These are phyloP conservation scores for Silvanus unidentatus DNA, from an alignment of 2,888 invertebrate species.

Conservation along the genomic window DNA sequence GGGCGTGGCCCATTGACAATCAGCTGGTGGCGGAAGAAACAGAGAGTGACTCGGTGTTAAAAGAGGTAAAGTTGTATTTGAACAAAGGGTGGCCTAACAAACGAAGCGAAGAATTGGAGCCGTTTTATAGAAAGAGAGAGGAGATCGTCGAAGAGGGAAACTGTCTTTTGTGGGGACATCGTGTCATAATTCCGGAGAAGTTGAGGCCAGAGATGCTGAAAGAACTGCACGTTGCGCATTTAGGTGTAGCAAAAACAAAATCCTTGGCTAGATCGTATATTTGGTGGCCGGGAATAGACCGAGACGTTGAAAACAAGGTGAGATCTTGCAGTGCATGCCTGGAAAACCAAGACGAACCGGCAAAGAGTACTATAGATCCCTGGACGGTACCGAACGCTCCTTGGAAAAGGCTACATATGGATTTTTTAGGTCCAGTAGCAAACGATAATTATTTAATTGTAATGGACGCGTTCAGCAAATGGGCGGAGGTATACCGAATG, in stretches of 20 bases:
- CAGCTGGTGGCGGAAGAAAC: too few relatives aligned
- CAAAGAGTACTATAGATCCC: neutral
- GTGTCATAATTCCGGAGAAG: neutral
- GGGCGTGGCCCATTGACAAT: slow-evolving; percentile 13
- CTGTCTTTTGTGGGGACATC: neutral
- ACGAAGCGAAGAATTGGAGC: neutral
- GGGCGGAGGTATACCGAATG: slow-evolving; percentile 3
- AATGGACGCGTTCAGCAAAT: slow-evolving; percentile 5
- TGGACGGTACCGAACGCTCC: neutral
- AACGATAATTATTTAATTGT: slow-evolving; percentile 2
- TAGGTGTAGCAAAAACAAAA: slow-evolving; percentile 1
- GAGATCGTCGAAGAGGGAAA: neutral
- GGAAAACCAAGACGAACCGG: too few relatives aligned
- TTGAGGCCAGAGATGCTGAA: neutral
- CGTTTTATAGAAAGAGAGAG: neutral
- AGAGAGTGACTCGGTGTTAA: neutral
- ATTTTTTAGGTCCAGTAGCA: neutral
- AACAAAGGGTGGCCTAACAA: slow-evolving; percentile 2
- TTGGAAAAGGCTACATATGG: neutral
- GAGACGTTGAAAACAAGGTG: slow-evolving; percentile 5
- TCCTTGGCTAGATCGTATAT: neutral
- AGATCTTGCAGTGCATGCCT: neutral
- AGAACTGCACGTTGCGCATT: neutral
- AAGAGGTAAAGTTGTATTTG: slow-evolving; percentile 6
- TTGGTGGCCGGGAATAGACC: slow-evolving; percentile 10